These are phyloP conservation scores for Cetoscarus ocellatus DNA, from an alignment of 2,797 vertebrate genomes.

Conservation along the genomic window DNA sequence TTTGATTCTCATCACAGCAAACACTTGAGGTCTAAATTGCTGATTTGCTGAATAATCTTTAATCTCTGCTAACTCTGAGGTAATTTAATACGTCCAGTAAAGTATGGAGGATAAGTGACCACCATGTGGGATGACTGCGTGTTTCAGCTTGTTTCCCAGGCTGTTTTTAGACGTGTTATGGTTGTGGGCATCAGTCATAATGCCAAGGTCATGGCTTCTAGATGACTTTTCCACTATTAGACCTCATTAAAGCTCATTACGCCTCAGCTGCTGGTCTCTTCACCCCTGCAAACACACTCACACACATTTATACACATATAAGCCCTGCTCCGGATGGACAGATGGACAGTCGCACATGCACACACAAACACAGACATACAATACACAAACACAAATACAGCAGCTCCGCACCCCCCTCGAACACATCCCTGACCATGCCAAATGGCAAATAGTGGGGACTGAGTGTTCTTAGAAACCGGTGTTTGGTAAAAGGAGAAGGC, in stretches of 20 bases:
- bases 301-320: conserved; percentile 57
- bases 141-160: conserved; percentile 78
- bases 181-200: conserved; percentile 79
- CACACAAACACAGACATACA: conserved; percentile 44
- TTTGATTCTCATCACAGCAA: conserved; percentile 52
- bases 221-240: conserved; percentile 87
- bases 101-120: conserved; percentile 61
- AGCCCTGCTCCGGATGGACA: conserved; percentile 55
- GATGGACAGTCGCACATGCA: conserved; percentile 59
- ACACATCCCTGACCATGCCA: conserved; percentile 64
- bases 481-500: conserved; percentile 87
- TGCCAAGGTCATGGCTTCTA: conserved; percentile 83
- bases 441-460: conserved; percentile 73
- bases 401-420: conserved; percentile 13
- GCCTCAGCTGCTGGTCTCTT: conserved; percentile 84
- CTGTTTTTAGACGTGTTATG: conserved; percentile 84
- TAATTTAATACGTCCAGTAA: conserved; percentile 67
- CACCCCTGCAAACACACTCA: conserved; percentile 67
- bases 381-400: conserved; percentile 67
- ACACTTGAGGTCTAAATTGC: conserved; percentile 40
- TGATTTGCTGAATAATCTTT: conserved; percentile 61
- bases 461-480: conserved; percentile 81
- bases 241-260: conserved; percentile 88
- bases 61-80: conserved; percentile 62
- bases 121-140: conserved; percentile 58